Percentiles rank a stretch among this genome's conserved stretches.
These are phyloP conservation scores for Melitaea cinxia DNA, from an alignment of 1,140 invertebrate species.

Conservation along the genomic window DNA sequence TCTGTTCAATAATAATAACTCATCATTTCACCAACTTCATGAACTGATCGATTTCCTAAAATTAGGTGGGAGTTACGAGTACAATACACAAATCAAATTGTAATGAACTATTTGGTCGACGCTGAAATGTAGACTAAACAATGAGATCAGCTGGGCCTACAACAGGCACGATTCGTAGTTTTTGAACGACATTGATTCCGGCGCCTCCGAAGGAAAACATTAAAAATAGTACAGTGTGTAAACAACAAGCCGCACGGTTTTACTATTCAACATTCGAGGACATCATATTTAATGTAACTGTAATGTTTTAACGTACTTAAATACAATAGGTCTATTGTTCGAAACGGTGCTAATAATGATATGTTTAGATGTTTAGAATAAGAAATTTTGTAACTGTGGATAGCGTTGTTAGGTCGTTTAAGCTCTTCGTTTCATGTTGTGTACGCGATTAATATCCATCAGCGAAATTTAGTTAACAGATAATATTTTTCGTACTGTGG, in stretches of 20 bases:
- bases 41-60: neutral
- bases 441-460: neutral
- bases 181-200: slow-evolving; percentile 55
- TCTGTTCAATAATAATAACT: neutral
- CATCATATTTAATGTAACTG: slow-evolving; percentile 11
- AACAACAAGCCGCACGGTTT: slow-evolving; percentile 27
- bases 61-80: neutral
- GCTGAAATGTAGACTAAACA: slow-evolving; percentile 73
- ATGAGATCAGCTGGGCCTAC: slow-evolving; percentile 72
- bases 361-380: neutral
- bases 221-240: slow-evolving; percentile 35
- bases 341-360: neutral
- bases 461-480: no score
- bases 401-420: no score
- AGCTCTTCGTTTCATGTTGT: no score
- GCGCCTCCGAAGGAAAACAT: slow-evolving; percentile 37
- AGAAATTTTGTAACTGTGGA: neutral
- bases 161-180: slow-evolving; percentile 43
- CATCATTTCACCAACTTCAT: neutral
- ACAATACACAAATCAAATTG: slow-evolving; percentile 37
- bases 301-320: slow-evolving; percentile 1
- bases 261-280: slow-evolving; percentile 22
- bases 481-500: no score
- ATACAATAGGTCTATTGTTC: slow-evolving; percentile 2
- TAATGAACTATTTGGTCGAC: slow-evolving; percentile 57